Evolutionary conservation across 2,888 invertebrate species (phyloP).

Genomic region (Sacculina carcini): DNA sequence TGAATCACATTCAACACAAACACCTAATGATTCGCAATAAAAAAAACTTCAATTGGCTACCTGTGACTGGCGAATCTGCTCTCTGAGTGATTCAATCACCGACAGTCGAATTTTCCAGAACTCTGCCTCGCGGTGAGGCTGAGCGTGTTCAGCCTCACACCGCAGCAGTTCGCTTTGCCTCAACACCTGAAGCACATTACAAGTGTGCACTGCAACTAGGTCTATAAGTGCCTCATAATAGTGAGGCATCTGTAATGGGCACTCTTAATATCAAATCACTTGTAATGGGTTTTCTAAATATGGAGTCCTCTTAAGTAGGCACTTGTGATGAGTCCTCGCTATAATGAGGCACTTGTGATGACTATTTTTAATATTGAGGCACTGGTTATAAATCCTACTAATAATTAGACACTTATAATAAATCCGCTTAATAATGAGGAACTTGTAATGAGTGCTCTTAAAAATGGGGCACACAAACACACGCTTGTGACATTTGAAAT

Average conservation of each 20-base stretch:
- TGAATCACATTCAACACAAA: neutral
- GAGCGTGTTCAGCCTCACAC: slow-evolving; percentile 60
- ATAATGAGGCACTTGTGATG: neutral
- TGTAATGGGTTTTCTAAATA: too few species aligned
- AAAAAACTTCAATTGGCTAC: too few species aligned
- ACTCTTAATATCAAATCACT: too few species aligned
- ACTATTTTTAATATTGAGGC: neutral
- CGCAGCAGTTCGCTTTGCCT: slow-evolving; percentile 76
- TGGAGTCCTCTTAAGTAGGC: too few species aligned
- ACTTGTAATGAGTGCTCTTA: too few species aligned
- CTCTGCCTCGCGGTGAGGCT: slow-evolving; percentile 79
- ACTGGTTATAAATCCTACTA: too few species aligned
- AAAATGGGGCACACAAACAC: neutral
- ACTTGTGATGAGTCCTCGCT: too few species aligned
- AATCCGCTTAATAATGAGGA: too few species aligned
- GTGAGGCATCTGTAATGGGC: too few species aligned
- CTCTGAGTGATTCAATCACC: slow-evolving; percentile 62
- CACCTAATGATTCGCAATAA: too few species aligned
- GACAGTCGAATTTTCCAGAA: slow-evolving; percentile 90
- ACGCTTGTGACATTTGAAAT: neutral
- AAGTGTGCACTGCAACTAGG: neutral
- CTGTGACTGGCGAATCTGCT: slow-evolving; percentile 36
- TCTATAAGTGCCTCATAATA: too few species aligned
- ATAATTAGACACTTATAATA: too few species aligned
- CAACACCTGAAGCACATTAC: slow-evolving; percentile 28